A percentile compares a stretch with the other conserved stretches of the same genome.
Evolutionary conservation across 2,888 invertebrate species (phyloP).

Genomic region (Drosophila birchii): DNA sequence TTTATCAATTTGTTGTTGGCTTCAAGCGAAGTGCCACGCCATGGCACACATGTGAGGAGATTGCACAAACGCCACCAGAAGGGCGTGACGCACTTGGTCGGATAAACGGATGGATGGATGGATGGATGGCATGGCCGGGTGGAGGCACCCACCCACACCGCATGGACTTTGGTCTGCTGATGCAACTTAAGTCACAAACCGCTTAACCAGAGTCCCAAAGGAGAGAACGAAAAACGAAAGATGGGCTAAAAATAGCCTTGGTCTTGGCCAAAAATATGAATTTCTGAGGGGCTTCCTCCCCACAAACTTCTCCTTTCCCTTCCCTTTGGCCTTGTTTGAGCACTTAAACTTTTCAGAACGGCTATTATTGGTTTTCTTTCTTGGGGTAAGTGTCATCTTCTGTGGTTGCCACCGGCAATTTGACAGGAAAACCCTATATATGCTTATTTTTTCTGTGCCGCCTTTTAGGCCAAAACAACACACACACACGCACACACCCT

Average conservation of each 20-base stretch:
- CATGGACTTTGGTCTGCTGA: constrained; percentile 13
- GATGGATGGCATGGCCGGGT: not conserved
- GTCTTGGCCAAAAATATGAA: constrained; percentile 39
- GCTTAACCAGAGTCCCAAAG: constrained; percentile 12
- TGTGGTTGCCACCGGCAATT: constrained; percentile 66
- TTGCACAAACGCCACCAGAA: constrained; percentile 14
- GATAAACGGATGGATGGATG: constrained; percentile 5
- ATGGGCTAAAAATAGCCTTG: constrained; percentile 30
- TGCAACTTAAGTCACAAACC: constrained; percentile 36
- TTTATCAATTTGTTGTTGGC: constrained; percentile 31
- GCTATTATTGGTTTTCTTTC: constrained; percentile 35
- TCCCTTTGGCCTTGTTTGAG: not conserved
- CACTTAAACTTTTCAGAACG: constrained; percentile 32
- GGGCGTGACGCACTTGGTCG: constrained; percentile 32
- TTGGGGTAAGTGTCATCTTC: constrained; percentile 46
- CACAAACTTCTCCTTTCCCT: not conserved
- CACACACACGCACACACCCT: constrained; percentile 13
- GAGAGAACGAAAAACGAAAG: not conserved
- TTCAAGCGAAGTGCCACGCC: constrained; percentile 13
- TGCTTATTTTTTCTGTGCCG: constrained; percentile 57
- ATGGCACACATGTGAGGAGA: constrained; percentile 13
- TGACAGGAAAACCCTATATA: constrained; percentile 44
- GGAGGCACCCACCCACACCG: not conserved
- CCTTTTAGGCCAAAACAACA: constrained; percentile 51
- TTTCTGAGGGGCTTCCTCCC: constrained; percentile 7